A percentile compares a stretch with the other conserved stretches of the same genome.
Evolutionary conservation across 1,140 invertebrate genomes (phyloP).

Genomic region (Listronotus bonariensis): DNA sequence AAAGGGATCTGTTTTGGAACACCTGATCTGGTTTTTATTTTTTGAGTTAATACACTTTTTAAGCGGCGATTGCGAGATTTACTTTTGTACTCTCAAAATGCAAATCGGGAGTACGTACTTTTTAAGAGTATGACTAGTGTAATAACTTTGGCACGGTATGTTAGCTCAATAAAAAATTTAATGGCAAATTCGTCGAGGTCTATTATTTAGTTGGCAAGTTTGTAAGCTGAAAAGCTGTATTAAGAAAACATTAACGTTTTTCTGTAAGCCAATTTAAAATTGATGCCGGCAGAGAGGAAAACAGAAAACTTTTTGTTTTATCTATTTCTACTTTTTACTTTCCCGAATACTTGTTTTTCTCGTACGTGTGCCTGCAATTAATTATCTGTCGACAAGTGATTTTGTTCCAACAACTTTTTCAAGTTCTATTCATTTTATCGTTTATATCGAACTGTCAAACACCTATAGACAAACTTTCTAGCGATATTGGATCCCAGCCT

Average conservation of each 20-base stretch:
- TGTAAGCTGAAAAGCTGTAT: too few relatives aligned
- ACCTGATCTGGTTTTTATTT: too few relatives aligned
- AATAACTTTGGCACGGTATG: too few relatives aligned
- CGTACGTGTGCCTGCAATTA: slow-evolving; percentile 42
- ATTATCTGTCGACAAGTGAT: slow-evolving; percentile 45
- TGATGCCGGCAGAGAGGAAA: slow-evolving; percentile 34
- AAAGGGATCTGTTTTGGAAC: too few relatives aligned
- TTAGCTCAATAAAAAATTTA: too few relatives aligned
- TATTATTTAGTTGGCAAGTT: too few relatives aligned
- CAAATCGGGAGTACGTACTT: too few relatives aligned
- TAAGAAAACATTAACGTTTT: slow-evolving; percentile 21
- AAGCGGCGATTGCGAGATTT: too few relatives aligned
- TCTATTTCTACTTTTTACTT: slow-evolving; percentile 41
- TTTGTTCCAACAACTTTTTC: slow-evolving; percentile 43
- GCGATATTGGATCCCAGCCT: slow-evolving; percentile 10
- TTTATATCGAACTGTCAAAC: slow-evolving; percentile 42
- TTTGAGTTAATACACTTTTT: too few relatives aligned
- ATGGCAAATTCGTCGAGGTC: too few relatives aligned
- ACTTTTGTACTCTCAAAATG: too few relatives aligned
- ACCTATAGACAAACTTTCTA: slow-evolving; percentile 36
- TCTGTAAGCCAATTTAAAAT: slow-evolving; percentile 40
- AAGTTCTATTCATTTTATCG: slow-evolving; percentile 44
- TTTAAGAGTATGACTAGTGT: too few relatives aligned
- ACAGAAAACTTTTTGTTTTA: slow-evolving; percentile 41
- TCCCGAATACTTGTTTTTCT: slow-evolving; percentile 35